These are phyloP conservation scores for Brachylomia viminalis DNA, from an alignment of 2,888 invertebrate genomes.

Conservation along the genomic window DNA sequence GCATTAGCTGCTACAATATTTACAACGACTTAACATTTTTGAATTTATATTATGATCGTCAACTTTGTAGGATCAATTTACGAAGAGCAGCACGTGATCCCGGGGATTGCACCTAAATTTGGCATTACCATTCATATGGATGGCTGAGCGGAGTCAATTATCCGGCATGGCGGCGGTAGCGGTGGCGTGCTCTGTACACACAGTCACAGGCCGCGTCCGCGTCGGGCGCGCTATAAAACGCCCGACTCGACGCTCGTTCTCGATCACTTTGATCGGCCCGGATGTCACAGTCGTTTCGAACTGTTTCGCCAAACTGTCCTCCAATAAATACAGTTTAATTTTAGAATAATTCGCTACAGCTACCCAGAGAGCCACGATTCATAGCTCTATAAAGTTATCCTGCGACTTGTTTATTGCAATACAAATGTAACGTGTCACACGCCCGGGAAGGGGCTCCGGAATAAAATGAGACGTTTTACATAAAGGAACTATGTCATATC, in stretches of 20 bases:
- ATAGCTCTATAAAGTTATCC: conserved; percentile 78
- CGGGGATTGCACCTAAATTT: conserved; percentile 66
- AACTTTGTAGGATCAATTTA: conserved; percentile 64
- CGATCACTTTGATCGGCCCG: conserved; percentile 88
- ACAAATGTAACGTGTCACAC: conserved; percentile 74
- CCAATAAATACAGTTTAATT: conserved; percentile 84
- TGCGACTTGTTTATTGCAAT: conserved; percentile 76
- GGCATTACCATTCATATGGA: conserved; percentile 69
- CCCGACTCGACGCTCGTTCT: conserved; percentile 75
- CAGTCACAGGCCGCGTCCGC: conserved; percentile 21
- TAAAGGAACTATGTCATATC: conserved; percentile 59
- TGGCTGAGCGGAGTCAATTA: conserved; percentile 70
- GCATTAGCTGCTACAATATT: conserved; percentile 55
- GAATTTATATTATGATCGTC: conserved; percentile 60
- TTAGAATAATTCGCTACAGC: conserved; percentile 84
- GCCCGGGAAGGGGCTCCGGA: conserved; percentile 61
- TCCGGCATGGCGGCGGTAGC: conserved; percentile 56
- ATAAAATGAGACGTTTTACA: conserved; percentile 68
- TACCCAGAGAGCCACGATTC: conserved; percentile 75
- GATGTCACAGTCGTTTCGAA: conserved; percentile 84
- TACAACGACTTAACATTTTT: conserved; percentile 52
- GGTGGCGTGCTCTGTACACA: conserved; percentile 11
- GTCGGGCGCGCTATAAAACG: conserved; percentile 76
- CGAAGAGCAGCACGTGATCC: conserved; percentile 61
- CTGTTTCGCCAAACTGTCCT: conserved; percentile 77